Evolutionary conservation across 2,888 invertebrate species (phyloP).

Genomic region (Leptinotarsa tumamoca): DNA sequence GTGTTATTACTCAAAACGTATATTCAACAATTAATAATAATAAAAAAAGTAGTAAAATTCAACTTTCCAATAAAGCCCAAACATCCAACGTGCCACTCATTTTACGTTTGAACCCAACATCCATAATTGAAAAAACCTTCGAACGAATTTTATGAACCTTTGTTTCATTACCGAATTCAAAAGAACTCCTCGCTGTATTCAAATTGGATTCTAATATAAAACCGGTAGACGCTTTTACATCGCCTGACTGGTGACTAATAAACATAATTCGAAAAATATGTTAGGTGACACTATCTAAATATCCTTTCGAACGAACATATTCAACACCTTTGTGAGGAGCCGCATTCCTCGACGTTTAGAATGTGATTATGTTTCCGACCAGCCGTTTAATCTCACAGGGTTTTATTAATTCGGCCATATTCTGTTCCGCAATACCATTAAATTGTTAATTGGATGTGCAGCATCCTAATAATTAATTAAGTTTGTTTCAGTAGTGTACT

Average conservation of each 20-base stretch:
- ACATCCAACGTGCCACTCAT: constrained; percentile 24
- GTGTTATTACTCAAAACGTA: too few relatives aligned
- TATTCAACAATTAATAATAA: too few relatives aligned
- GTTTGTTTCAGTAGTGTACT: constrained; percentile 40
- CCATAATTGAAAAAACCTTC: constrained; percentile 13
- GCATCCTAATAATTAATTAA: constrained; percentile 40
- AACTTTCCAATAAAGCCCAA: constrained; percentile 14
- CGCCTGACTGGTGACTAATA: constrained; percentile 55
- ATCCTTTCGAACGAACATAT: constrained; percentile 61
- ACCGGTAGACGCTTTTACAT: constrained; percentile 44
- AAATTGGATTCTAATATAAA: constrained; percentile 46
- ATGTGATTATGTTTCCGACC: constrained; percentile 29
- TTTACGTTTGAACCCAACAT: constrained; percentile 19
- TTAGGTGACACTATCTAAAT: constrained; percentile 63
- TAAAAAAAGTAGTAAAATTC: neutral
- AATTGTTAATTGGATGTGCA: constrained; percentile 41
- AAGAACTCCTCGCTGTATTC: constrained; percentile 34
- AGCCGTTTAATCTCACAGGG: constrained; percentile 1
- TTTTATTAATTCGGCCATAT: constrained; percentile 17
- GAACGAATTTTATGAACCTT: constrained; percentile 32
- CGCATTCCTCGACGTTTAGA: constrained; percentile 59
- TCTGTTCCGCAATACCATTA: constrained; percentile 35
- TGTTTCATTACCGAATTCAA: constrained; percentile 35
- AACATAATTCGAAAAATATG: constrained; percentile 62
- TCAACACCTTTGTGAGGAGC: constrained; percentile 64